Evolutionary conservation across 2,113 vertebrate species (phyloP).

Genomic region (Eurystomus gularis): DNA sequence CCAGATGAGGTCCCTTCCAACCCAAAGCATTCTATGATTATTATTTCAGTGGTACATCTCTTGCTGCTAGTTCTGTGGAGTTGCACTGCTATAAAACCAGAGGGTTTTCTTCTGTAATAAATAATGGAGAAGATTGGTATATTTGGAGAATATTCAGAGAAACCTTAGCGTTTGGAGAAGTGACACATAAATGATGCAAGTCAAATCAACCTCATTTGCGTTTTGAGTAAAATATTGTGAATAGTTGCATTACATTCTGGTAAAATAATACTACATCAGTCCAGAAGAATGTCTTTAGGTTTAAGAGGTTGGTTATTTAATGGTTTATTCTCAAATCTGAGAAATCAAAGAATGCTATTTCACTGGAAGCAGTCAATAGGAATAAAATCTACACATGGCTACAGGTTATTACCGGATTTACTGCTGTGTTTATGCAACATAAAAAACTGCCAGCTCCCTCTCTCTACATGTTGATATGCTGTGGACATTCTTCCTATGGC

Average conservation of each 20-base stretch:
- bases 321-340: background rate
- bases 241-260: background rate
- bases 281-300: background rate
- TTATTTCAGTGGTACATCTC: background rate
- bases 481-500: background rate
- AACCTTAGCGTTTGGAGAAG: background rate
- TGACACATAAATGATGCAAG: background rate
- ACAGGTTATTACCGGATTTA: background rate
- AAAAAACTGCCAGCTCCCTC: background rate
- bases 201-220: fast-evolving
- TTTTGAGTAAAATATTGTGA: background rate
- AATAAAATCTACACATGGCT: background rate
- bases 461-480: background rate
- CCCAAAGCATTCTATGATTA: background rate
- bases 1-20: background rate
- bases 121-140: background rate
- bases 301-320: background rate
- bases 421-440: background rate
- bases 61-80: background rate
- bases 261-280: background rate
- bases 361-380: background rate
- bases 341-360: background rate
- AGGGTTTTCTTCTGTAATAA: background rate
- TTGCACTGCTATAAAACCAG: background rate
- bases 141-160: background rate